Evolutionary conservation across 2,888 invertebrate genomes (phyloP).

Genomic region (Nudaria mundana): DNA sequence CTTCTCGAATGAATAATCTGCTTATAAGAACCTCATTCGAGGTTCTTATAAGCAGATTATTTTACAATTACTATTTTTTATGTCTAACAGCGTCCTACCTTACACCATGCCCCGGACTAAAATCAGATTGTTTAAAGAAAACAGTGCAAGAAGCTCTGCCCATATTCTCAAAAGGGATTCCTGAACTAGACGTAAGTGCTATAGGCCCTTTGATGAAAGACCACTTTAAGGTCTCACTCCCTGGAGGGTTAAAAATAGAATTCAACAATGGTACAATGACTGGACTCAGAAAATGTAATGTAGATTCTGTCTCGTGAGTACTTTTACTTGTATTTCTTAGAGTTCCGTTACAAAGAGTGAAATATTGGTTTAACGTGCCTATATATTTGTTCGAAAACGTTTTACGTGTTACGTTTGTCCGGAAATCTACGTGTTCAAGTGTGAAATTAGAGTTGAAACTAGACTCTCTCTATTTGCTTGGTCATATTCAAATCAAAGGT

Average conservation of each 20-base stretch:
- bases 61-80: background rate
- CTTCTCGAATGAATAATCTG: too few species aligned
- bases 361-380: too few species aligned
- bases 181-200: conserved; percentile 43
- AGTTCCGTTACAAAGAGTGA: too few species aligned
- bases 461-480: too few species aligned
- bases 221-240: conserved; percentile 38
- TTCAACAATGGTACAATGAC: conserved; percentile 48
- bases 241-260: conserved; percentile 53
- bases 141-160: conserved; percentile 51
- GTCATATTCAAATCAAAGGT: too few species aligned
- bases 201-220: conserved; percentile 50
- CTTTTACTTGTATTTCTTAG: background rate
- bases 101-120: conserved; percentile 45
- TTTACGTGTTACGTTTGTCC: too few species aligned
- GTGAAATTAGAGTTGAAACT: too few species aligned
- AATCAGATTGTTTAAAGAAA: conserved; percentile 52
- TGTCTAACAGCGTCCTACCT: conserved; percentile 31
- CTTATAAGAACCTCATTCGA: too few species aligned
- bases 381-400: too few species aligned
- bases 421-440: too few species aligned
- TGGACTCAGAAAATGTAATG: conserved; percentile 56
- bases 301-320: conserved; percentile 52
- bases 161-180: conserved; percentile 50
- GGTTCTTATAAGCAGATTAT: too few species aligned